Evolutionary conservation across 2,888 invertebrate genomes (phyloP).

Genomic region (Unio pictorum): DNA sequence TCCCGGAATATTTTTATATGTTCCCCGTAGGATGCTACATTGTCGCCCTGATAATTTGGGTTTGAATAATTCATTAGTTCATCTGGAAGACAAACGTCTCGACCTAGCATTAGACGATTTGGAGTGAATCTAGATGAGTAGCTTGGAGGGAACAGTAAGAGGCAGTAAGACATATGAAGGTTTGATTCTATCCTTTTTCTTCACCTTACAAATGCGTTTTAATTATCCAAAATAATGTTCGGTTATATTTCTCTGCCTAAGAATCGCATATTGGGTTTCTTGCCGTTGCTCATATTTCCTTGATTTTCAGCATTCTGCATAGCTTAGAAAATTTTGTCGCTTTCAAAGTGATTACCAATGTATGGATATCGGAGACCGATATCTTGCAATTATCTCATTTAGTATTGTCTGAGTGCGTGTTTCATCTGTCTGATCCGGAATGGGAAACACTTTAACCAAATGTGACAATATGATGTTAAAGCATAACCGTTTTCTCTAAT

Average conservation of each 20-base stretch:
- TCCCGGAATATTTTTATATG: too few relatives aligned
- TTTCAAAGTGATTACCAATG: background rate
- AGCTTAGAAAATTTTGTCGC: slow-evolving; percentile 10
- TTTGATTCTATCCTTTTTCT: slow-evolving; percentile 30
- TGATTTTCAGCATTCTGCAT: slow-evolving; percentile 13
- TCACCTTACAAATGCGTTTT: slow-evolving; percentile 5
- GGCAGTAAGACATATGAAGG: slow-evolving; percentile 6
- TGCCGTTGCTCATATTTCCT: slow-evolving; percentile 17
- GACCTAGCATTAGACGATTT: slow-evolving; percentile 24
- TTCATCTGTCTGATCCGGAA: slow-evolving; percentile 20
- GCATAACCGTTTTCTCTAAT: too few relatives aligned
- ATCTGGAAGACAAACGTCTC: slow-evolving; percentile 20
- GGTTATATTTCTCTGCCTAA: slow-evolving; percentile 21
- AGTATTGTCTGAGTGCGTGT: slow-evolving; percentile 11
- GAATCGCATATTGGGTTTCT: slow-evolving; percentile 16
- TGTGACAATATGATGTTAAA: too few relatives aligned
- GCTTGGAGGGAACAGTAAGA: slow-evolving; percentile 17
- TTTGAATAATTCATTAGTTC: slow-evolving; percentile 15
- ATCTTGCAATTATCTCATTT: slow-evolving; percentile 17
- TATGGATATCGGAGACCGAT: slow-evolving; percentile 19
- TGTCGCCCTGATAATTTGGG: too few relatives aligned
- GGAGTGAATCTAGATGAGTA: slow-evolving; percentile 25
- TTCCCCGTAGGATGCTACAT: too few relatives aligned
- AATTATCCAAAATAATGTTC: slow-evolving; percentile 18
- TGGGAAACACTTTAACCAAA: slow-evolving; percentile 12